Evolutionary conservation across 2,888 invertebrate species (phyloP), one percentile per base, ranked within the genome.

Genomic region (Trissolcus brochymenae): DNA sequence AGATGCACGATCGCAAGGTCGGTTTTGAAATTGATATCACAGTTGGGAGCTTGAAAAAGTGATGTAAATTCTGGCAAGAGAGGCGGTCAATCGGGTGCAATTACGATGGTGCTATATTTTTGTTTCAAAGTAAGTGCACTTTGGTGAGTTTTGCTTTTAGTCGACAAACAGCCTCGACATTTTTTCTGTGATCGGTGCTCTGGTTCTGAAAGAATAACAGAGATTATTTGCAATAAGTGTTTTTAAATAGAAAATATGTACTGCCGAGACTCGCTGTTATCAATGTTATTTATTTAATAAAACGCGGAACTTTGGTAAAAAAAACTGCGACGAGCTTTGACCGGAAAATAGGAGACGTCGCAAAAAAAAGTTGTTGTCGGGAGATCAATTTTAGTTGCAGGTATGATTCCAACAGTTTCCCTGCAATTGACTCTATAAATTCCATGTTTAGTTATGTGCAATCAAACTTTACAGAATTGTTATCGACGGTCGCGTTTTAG

Each of bases 211-310:
- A 13, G 54, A 40, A 77, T 53, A 68, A 64, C 71, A 68, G 68
- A 77, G 66, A 67, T 77, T 65, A 68, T 68, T 72, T 65, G 77
- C 77, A 72, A 77, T 77, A 77, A 73, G 65, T 77, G 73, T 77
- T 72, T 60, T 68, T 77, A 77, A 60, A 65, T 64, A 73, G 50
- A 19, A 17, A 51, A 60, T 68, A 68, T 60, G 55, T 72, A 73
- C 73, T 77, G 73, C 68, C 68, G 60, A 65, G 35, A 60, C 60
- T 77, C 64, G 73, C 65, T 67, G 68, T 73, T 77, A 71, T 67
- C 64, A 59, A 65, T 68, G 43, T 68, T 77, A 77, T 73, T 77
- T 77, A 77, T 77, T 77, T 68, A 68, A 73, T 56, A 49, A 65
- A 65, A 55, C 14, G 40, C 4, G 46, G 43, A n/a, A 55, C 4